Evolutionary conservation across 2,888 invertebrate species (phyloP).

Genomic region (Cephus rjabovi): DNA sequence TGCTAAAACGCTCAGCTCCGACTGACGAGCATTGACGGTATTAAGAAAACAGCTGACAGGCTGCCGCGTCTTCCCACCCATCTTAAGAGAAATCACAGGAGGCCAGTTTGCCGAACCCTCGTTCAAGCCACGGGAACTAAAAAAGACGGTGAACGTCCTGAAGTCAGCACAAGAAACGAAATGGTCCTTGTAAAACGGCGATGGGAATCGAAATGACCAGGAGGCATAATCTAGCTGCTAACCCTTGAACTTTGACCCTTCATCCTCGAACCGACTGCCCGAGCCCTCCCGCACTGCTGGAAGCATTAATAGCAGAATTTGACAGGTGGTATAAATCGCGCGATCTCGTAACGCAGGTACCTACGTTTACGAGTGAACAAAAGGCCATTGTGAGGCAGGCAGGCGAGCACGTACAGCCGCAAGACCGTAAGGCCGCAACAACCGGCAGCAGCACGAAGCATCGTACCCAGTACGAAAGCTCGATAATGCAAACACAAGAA

Average conservation of each 20-base stretch:
- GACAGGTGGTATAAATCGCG: neutral
- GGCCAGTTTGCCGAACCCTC: neutral
- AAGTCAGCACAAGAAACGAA: neutral
- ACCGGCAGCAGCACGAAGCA: neutral
- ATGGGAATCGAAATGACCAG: neutral
- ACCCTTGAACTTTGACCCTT: neutral
- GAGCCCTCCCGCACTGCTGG: neutral
- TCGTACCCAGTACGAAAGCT: neutral
- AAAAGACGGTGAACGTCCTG: neutral
- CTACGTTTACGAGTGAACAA: neutral
- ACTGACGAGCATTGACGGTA: conserved; percentile 55
- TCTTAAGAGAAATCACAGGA: neutral
- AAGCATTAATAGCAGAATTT: neutral
- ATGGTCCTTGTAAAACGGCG: neutral
- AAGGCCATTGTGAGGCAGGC: neutral
- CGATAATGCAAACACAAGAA: neutral
- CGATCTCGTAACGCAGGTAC: neutral
- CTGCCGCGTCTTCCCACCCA: neutral
- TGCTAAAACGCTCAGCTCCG: conserved; percentile 46
- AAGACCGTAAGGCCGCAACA: neutral
- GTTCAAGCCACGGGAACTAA: neutral
- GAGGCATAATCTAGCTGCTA: neutral
- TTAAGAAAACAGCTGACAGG: conserved; percentile 50
- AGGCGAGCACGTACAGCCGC: neutral
- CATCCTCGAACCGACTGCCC: neutral